phyloP scores from a whole-genome alignment of 2,797 vertebrate genomes.

The Gambelia wislizenii region DNA sequence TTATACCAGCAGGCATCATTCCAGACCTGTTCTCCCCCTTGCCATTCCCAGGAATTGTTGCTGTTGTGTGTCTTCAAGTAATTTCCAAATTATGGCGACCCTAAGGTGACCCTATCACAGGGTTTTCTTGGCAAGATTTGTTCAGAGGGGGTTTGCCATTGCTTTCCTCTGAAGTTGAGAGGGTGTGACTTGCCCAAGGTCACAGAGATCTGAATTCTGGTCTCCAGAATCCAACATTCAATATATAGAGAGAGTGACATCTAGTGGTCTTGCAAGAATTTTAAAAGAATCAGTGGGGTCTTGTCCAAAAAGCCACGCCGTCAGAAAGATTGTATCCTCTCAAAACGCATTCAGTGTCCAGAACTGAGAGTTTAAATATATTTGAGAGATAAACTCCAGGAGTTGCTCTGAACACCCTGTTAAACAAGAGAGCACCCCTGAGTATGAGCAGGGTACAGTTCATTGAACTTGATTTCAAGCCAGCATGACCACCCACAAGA shows the following conservation, averaged over 20 bases:
- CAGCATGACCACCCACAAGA: background rate
- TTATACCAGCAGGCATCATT: background rate
- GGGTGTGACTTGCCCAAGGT: too few relatives aligned
- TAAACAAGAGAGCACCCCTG: background rate
- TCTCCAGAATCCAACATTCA: too few relatives aligned
- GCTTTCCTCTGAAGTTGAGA: too few relatives aligned
- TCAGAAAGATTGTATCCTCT: background rate
- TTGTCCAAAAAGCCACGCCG: background rate
- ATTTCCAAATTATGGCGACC: too few relatives aligned
- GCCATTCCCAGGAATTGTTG: background rate
- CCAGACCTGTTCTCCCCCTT: background rate
- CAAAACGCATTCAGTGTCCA: background rate
- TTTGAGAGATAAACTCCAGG: background rate
- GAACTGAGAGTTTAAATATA: background rate
- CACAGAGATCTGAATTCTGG: too few relatives aligned
- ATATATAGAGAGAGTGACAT: background rate
- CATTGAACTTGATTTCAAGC: background rate
- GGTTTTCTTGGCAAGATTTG: too few relatives aligned
- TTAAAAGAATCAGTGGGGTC: background rate
- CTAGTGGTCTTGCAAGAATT: slow-evolving; percentile 14
- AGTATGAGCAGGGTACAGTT: background rate
- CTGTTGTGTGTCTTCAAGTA: too few relatives aligned
- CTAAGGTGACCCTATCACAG: too few relatives aligned
- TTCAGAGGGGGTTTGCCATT: too few relatives aligned
- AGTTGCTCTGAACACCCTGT: background rate